Conservation (phyloP, 1,140 invertebrate species). For the Drosophila suzukii region DNA sequence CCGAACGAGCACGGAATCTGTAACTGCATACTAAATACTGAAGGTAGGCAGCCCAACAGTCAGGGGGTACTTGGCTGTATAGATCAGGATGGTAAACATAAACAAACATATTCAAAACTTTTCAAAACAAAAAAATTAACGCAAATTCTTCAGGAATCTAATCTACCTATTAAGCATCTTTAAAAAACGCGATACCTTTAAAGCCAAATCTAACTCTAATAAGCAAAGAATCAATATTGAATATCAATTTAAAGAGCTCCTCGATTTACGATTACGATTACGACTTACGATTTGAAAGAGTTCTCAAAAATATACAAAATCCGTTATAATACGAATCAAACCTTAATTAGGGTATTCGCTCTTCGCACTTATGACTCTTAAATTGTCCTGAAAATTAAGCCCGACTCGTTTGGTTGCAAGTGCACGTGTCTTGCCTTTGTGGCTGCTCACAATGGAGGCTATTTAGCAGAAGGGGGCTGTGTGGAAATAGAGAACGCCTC, state of each 20-base stretch:
- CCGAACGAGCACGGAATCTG: constrained; percentile 33
- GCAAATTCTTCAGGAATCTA: neutral
- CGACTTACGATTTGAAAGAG: too few species aligned
- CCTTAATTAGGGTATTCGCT: neutral
- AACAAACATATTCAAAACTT: neutral
- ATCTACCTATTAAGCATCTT: too few species aligned
- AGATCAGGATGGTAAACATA: neutral
- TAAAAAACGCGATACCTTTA: neutral
- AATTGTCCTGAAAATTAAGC: constrained; percentile 45
- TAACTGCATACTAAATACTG: constrained; percentile 70
- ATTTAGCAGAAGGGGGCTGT: neutral
- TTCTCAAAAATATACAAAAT: too few species aligned
- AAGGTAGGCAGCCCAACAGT: constrained; percentile 3
- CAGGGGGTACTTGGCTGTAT: too few species aligned
- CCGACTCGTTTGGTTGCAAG: constrained; percentile 54
- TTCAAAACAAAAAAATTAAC: neutral
- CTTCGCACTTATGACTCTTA: neutral
- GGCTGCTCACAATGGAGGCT: constrained; percentile 22
- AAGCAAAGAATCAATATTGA: too few species aligned
- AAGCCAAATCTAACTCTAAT: too few species aligned
- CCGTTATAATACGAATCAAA: too few species aligned
- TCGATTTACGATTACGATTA: too few species aligned
- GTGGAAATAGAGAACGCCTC: constrained; percentile 24
- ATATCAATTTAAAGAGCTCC: too few species aligned
- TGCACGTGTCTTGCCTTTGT: constrained; percentile 68